Evolutionary conservation across 2,113 vertebrate species (phyloP).

Genomic region (Epinephelus fuscoguttatus): DNA sequence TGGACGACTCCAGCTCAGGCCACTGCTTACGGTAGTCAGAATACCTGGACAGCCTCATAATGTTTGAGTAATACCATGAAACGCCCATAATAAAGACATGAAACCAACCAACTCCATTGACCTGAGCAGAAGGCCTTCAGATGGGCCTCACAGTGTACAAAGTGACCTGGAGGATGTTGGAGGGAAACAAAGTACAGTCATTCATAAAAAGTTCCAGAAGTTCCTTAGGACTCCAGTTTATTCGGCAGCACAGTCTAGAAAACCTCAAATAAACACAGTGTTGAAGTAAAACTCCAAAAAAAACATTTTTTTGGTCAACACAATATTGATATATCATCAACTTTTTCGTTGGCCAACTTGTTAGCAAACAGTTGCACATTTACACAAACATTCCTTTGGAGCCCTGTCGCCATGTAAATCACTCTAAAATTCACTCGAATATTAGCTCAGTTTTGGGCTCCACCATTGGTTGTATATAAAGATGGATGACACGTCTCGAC

Average conservation of each 20-base stretch:
- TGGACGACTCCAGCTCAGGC: background rate
- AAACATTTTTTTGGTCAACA: background rate
- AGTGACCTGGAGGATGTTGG: background rate
- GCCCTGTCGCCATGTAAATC: background rate
- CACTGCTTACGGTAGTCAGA: background rate
- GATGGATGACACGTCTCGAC: too few species aligned
- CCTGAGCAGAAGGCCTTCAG: background rate
- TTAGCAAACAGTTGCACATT: background rate
- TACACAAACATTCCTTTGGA: background rate
- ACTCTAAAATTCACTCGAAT: background rate
- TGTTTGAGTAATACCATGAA: background rate
- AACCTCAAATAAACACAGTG: background rate
- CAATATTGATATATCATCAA: too few species aligned
- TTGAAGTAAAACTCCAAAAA: background rate
- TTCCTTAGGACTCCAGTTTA: background rate
- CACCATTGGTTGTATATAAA: too few species aligned
- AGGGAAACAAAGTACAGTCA: background rate
- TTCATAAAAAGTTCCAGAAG: slow-evolving; percentile 3
- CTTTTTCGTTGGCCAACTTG: too few species aligned
- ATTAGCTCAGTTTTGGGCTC: background rate
- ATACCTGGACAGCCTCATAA: background rate
- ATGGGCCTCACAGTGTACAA: background rate
- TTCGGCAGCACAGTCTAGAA: background rate
- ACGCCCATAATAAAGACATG: background rate
- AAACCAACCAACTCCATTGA: background rate